These are phyloP conservation scores for Philantomba maxwellii DNA, from an alignment of 2,113 vertebrate genomes.

Conservation along the genomic window DNA sequence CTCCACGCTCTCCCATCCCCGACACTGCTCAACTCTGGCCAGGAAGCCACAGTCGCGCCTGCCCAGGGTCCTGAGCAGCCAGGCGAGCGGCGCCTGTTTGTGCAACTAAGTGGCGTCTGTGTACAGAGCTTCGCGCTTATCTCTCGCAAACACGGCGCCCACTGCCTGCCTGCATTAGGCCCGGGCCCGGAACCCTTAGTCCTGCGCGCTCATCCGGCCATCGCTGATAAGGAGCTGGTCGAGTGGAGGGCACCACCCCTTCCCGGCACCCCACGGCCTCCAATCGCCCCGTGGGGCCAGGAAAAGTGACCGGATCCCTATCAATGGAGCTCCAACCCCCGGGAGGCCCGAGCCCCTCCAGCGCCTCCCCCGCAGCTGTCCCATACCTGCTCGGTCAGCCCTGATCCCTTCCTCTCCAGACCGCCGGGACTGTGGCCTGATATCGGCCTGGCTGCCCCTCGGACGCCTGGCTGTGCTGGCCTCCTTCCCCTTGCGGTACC, in stretches of 20 bases:
- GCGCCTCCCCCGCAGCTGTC: background rate
- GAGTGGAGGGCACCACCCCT: background rate
- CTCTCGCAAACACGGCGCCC: constrained; percentile 43
- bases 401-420: background rate
- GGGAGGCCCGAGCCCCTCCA: background rate
- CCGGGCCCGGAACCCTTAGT: background rate
- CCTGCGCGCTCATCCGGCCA: background rate
- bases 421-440: background rate
- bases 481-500: background rate
- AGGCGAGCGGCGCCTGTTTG: constrained; percentile 38
- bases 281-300: background rate
- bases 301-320: background rate
- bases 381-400: background rate
- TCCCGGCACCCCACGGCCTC: background rate
- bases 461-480: too few relatives aligned
- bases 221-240: constrained; percentile 39
- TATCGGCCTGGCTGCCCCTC: background rate
- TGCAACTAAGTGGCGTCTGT: constrained; percentile 53
- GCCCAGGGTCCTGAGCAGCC: background rate
- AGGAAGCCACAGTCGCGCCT: background rate
- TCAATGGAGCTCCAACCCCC: background rate
- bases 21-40: too few relatives aligned
- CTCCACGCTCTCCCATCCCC: background rate
- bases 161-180: background rate
- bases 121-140: constrained; percentile 50